Base-by-base conservation (phyloP, 2,888 invertebrate genomes). In the Drosophila longiperda region DNA sequence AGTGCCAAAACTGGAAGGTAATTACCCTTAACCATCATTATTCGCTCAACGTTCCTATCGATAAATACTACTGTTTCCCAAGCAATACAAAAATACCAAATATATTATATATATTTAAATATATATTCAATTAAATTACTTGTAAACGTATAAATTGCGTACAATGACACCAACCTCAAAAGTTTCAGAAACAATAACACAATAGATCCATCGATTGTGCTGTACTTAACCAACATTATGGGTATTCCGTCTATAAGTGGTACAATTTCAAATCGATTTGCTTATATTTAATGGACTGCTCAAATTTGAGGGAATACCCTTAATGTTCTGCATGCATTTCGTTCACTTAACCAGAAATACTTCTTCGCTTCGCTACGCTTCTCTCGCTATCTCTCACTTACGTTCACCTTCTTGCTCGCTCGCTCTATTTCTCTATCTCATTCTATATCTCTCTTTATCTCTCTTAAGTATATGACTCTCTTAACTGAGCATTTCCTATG, bases 1-100 rank as follows among this genome's bases (percentile, higher is more conserved):
- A 67, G 71, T 76, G 64, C 81, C 82, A 9, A 80, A 79, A 61
- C 17, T 77, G 50, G 89, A 87, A 91, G 90, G 90, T 91, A 91
- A 91, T 73, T 90, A 80, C 67, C 38, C 70, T 69, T 73, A 59
- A 32, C 54, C 62, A 42, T 38, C 33, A n/a, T 57, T 42, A 34
- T 12, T n/a, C 23, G 45, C 20, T 23, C 55, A 55, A 57, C 32
- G 42, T 57, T 29, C 17, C 32, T 57, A 45, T 45, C 45, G 23
- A 23, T 15, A 29, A 29, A 15, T 57, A 57, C 32, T 32, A 17
- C 3, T 38, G 6, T 23, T n/a, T 26, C 8, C 33, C 9, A 40
- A 57, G 15, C 33, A 33, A 57, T 62, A 53, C 62, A 40, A 32
- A 42, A 40, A 32, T 57, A 32, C 32, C 12, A 55, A 15, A 20